Conservation (phyloP, 2,797 vertebrate species). For the Sebastes nivosus region DNA sequence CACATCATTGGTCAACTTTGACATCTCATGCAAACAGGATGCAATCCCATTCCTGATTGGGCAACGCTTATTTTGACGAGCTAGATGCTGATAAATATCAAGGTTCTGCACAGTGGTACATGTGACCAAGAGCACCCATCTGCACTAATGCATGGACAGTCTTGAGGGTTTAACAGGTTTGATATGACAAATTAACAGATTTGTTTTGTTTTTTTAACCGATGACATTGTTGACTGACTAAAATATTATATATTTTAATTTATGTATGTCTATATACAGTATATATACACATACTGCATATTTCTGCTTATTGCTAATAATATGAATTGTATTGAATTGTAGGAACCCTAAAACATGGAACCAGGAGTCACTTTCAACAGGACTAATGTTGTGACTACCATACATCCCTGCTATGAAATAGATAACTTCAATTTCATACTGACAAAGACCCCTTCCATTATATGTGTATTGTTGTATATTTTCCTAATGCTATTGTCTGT, state of each 20-base stretch:
- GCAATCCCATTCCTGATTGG: neutral
- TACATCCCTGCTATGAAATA: constrained; percentile 32
- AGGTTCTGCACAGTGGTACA: neutral
- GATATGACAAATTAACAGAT: neutral
- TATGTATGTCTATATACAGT: too few relatives aligned
- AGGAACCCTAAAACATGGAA: neutral
- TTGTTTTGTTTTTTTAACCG: neutral
- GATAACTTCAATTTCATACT: neutral
- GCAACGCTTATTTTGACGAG: neutral
- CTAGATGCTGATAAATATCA: neutral
- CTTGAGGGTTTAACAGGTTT: neutral
- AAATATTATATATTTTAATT: neutral
- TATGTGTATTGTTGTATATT: neutral
- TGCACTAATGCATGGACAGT: neutral
- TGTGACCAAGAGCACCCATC: neutral
- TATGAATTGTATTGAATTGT: neutral
- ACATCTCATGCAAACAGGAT: neutral
- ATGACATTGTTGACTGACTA: neutral
- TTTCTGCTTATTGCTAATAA: neutral
- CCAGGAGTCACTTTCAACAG: neutral
- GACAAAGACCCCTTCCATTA: neutral
- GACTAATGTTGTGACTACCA: neutral
- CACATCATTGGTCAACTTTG: neutral
- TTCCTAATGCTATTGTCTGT: neutral
- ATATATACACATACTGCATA: too few relatives aligned